Conservation (phyloP, 2,113 vertebrate genomes). For the Eulacestoma nigropectus region DNA sequence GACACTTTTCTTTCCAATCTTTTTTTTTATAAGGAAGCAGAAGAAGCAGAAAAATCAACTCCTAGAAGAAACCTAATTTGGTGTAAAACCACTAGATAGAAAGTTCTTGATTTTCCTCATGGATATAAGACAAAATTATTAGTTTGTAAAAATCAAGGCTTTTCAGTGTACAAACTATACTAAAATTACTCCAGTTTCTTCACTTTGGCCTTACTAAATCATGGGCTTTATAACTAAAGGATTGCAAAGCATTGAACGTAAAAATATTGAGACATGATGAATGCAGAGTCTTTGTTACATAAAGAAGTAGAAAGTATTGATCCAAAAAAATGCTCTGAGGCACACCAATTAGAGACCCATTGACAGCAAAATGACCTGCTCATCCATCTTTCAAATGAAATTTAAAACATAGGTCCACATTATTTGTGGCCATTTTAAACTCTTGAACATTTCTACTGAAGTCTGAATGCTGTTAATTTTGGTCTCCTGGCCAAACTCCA, state of each 20-base stretch:
- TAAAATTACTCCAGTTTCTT: not conserved
- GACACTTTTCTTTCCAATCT: not conserved
- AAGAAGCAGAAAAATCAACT: not conserved
- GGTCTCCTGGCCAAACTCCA: not conserved
- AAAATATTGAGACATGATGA: not conserved
- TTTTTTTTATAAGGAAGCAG: not conserved
- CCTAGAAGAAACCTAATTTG: not conserved
- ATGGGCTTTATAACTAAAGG: not conserved
- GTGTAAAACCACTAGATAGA: not conserved
- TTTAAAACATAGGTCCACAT: not conserved
- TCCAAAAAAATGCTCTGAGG: not conserved
- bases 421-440: not conserved
- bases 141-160: not conserved
- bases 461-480: constrained; percentile 15
- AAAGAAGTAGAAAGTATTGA: constrained; percentile 4
- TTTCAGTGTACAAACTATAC: not conserved
- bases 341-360: not conserved
- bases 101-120: not conserved
- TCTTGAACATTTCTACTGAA: not conserved
- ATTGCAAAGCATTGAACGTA: not conserved
- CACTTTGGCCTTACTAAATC: not conserved
- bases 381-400: constrained; percentile 13
- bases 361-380: constrained; percentile 1
- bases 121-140: not conserved
- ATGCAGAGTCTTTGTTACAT: not conserved